Conservation (phyloP, 2,113 vertebrate genomes). For the Pelecanoides urinatrix region DNA sequence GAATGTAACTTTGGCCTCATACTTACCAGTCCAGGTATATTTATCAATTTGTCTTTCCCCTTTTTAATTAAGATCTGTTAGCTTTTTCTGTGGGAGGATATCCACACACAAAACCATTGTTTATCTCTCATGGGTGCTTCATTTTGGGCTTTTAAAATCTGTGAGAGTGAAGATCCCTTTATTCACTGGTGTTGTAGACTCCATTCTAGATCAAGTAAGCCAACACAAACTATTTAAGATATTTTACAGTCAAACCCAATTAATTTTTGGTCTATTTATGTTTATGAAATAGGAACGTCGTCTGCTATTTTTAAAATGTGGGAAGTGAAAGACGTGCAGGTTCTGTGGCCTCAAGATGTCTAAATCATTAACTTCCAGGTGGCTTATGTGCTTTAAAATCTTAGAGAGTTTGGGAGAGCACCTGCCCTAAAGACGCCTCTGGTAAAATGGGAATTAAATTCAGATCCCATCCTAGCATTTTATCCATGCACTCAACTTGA, state of each 20-base stretch:
- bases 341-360: background rate
- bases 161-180: background rate
- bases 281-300: background rate
- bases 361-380: background rate
- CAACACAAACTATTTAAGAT: background rate
- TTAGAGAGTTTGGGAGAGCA: background rate
- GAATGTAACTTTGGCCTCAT: background rate
- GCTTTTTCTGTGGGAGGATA: background rate
- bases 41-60: background rate
- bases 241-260: background rate
- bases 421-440: background rate
- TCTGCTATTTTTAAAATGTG: background rate
- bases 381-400: background rate
- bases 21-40: background rate
- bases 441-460: background rate
- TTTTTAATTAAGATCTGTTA: background rate
- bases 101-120: background rate
- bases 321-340: background rate
- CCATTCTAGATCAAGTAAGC: background rate
- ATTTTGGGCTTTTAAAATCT: background rate
- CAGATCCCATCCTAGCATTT: no score
- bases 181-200: background rate
- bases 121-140: background rate
- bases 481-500: background rate
- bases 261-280: background rate